Evolutionary conservation across 2,113 vertebrate genomes (phyloP).

Genomic region (Salvelinus namaycush): DNA sequence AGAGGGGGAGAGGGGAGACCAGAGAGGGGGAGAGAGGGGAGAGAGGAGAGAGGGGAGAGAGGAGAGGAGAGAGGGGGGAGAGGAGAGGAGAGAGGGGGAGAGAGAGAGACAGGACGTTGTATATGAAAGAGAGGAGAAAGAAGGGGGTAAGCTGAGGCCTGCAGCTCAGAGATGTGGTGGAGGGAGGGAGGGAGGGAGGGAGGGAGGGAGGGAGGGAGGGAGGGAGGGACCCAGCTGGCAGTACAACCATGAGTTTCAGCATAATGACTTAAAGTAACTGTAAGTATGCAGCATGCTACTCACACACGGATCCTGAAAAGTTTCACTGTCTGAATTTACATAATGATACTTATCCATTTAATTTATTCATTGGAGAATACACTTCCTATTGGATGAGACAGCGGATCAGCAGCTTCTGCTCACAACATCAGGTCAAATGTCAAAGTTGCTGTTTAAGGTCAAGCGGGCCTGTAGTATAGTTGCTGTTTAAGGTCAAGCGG

Average conservation of each 20-base stretch:
- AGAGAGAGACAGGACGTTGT: background rate
- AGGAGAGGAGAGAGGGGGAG: background rate
- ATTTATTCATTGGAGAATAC: too few relatives aligned
- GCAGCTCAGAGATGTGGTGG: background rate
- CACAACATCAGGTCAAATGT: too few relatives aligned
- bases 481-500: too few relatives aligned
- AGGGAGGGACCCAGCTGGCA: conserved; percentile 50
- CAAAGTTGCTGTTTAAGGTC: too few relatives aligned
- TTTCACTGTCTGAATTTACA: background rate
- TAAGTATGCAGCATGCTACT: background rate
- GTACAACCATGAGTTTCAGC: conserved; percentile 28
- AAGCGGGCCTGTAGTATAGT: too few relatives aligned
- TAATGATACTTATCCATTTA: too few relatives aligned
- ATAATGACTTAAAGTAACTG: conserved; percentile 19
- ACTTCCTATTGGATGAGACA: too few relatives aligned
- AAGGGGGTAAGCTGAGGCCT: conserved; percentile 9
- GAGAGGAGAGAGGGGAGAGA: background rate
- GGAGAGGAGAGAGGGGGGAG: background rate
- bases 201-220: background rate
- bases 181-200: conserved; percentile 10
- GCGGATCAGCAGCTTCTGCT: too few relatives aligned
- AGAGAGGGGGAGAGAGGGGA: background rate
- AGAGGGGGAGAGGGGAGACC: too few relatives aligned
- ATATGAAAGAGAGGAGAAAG: background rate
- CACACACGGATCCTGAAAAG: conserved; percentile 22